These are phyloP conservation scores for Condylostylus longicornis DNA, from an alignment of 1,140 invertebrate genomes.

Conservation along the genomic window DNA sequence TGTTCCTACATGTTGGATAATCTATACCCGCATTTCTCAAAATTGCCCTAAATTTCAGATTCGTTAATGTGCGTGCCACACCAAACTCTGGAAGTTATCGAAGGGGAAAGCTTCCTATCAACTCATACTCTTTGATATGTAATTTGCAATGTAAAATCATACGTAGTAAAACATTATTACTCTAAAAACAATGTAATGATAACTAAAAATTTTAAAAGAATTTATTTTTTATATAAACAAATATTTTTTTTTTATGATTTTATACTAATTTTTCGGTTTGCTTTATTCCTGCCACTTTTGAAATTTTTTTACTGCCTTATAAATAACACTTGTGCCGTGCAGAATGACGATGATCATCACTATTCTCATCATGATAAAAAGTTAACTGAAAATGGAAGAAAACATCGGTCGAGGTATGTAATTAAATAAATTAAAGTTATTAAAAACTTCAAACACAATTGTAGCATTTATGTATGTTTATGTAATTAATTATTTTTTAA, in stretches of 20 bases:
- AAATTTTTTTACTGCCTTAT: too few species aligned
- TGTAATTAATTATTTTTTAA: background rate
- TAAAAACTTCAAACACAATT: background rate
- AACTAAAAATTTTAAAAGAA: too few species aligned
- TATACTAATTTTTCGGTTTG: slow-evolving; percentile 2
- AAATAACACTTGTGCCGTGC: background rate
- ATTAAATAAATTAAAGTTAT: too few species aligned
- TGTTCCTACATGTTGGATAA: too few species aligned
- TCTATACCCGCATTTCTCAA: slow-evolving; percentile 3
- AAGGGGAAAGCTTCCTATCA: too few species aligned
- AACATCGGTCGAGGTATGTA: background rate
- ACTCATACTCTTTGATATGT: too few species aligned
- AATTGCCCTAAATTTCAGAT: slow-evolving; percentile 1
- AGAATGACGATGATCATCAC: background rate
- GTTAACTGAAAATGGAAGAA: background rate
- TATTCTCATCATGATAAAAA: background rate
- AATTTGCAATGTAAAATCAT: too few species aligned
- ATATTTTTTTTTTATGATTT: too few species aligned
- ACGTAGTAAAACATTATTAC: too few species aligned
- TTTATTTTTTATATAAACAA: too few species aligned
- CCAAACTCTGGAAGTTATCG: too few species aligned
- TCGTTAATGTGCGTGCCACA: background rate
- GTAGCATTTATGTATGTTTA: background rate
- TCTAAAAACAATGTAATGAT: too few species aligned
- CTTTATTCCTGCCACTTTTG: background rate